phyloP scores from a whole-genome alignment of 2,113 vertebrate species.

The Trichomycterus rosablanca region DNA sequence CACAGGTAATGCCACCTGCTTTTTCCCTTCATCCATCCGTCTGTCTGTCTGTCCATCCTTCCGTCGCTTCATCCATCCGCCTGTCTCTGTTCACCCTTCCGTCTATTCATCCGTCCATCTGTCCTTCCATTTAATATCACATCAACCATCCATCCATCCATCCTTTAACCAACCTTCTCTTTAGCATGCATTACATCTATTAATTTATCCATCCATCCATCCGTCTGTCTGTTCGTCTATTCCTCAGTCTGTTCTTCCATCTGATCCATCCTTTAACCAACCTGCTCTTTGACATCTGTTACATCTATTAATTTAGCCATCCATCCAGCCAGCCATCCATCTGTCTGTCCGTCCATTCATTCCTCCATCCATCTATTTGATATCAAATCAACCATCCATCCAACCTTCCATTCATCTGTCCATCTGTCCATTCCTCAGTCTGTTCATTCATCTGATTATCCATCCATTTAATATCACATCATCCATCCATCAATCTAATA shows the following conservation, averaged over 20 bases:
- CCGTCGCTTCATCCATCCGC: background rate
- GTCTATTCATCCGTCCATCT: background rate
- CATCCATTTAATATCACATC: no score
- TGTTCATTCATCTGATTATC: background rate
- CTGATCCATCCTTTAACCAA: background rate
- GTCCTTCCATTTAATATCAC: background rate
- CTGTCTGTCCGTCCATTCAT: background rate
- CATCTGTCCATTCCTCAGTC: no score
- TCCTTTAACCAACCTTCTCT: background rate
- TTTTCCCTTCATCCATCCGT: background rate
- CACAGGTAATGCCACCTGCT: constrained; percentile 81
- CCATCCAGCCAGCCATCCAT: no score
- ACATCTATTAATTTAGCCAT: background rate
- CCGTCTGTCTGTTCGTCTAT: background rate
- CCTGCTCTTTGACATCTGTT: no score
- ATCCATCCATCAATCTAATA: background rate
- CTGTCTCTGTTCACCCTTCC: background rate
- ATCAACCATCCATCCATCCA: constrained; percentile 1
- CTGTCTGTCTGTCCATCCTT: background rate
- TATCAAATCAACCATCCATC: no score
- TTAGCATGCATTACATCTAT: background rate
- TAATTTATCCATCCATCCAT: background rate
- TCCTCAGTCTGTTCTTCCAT: background rate
- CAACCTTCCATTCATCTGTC: no score
- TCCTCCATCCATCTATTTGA: background rate